phyloP scores from a whole-genome alignment of 2,797 vertebrate genomes.

The Ispidina picta region DNA sequence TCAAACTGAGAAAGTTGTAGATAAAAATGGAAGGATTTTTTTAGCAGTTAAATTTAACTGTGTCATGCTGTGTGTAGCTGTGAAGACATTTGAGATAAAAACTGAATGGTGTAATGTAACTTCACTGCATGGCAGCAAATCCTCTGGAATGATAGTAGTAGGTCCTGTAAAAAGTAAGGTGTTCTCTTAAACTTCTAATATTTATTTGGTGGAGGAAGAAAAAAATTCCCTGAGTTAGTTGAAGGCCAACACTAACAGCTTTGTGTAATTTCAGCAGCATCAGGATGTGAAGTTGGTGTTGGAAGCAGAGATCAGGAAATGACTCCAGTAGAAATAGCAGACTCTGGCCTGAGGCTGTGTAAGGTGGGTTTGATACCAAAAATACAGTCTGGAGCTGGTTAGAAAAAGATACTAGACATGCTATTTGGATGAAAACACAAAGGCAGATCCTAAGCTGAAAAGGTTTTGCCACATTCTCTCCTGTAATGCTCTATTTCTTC shows the following conservation, averaged over 20 bases:
- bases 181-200: not conserved
- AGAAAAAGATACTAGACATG: not conserved
- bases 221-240: not conserved
- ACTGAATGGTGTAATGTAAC: not conserved
- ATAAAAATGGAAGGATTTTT: not conserved
- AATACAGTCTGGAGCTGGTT: not conserved
- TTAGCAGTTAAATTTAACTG: not conserved
- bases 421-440: rapidly evolving
- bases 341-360: not conserved
- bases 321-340: not conserved
- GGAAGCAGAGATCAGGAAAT: not conserved
- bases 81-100: not conserved
- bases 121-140: not conserved
- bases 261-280: not conserved
- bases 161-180: not conserved
- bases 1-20: not conserved
- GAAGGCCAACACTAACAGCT: not conserved
- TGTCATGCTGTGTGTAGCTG: not conserved
- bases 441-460: not conserved
- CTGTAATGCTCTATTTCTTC: not conserved
- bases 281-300: not conserved
- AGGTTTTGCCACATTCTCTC: rapidly evolving
- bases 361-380: not conserved
- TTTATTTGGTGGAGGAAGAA: not conserved
- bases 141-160: not conserved